Evolutionary conservation across 2,888 invertebrate species (phyloP), one percentile per base, ranked within the genome.

Genomic region (Perizoma flavofasciatum): DNA sequence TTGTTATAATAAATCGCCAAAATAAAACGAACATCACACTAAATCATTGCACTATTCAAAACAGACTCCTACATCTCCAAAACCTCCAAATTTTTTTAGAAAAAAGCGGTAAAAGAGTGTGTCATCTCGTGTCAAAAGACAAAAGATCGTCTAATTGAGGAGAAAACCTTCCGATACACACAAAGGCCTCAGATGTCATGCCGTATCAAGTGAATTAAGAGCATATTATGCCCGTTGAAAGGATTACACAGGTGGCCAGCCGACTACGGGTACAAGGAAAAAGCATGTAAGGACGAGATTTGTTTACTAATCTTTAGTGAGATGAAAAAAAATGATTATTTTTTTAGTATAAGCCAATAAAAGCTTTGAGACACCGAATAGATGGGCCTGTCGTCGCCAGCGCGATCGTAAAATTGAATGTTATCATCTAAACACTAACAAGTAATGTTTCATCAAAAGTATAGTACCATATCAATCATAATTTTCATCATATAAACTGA

Each of bases 221-320:
- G 79, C 81, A 88, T 85, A 92, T 91, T 91, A 91, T 92, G 73
- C 76, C 71, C 76, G 83, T 78, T 89, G 89, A 89, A 90, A 88
- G 89, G 91, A 85, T 91, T 90, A 90, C 89, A 92, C 91, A 92
- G 91, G 91, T 92, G 92, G 86, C 82, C 83, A 78, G 74, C 63
- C 65, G 71, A 63, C 65, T 67, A 69, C 72, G 63, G 73, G 77
- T 78, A 70, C 74, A 63, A 63, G 64, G 67, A 74, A 81, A 83
- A 81, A 79, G 68, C 58, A 62, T 55, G 66, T 59, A 58, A n/a
- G 67, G 62, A 63, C 61, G 65, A 69, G 73, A 78, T 78, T 75
- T 76, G 69, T 77, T 77, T 72, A 70, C 71, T 59, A 64, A 58
- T 69, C 67, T 10, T 41, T 1, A 10, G 41, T 10, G 5, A 10